Evolutionary conservation across 2,888 invertebrate species (phyloP), one percentile per base, ranked within the genome.

Genomic region (Apocheima hispidaria): DNA sequence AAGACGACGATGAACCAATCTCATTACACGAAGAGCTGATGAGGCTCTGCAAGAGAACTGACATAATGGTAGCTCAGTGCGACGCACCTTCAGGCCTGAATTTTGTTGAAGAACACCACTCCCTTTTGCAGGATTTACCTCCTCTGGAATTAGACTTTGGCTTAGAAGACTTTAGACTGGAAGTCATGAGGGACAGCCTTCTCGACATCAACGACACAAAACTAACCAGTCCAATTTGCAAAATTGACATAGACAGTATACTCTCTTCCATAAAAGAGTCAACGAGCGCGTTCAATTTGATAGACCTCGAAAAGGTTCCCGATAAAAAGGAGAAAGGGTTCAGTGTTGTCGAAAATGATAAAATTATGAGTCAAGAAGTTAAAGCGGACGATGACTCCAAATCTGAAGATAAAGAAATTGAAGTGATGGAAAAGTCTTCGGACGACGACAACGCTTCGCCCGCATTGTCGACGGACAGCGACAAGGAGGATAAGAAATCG

Each of bases 401-500:
- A 60, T 66, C 71, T 10, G 84, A 81, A 26, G 77, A 74, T 43
- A 84, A 81, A 63, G 86, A 84, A 49, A 79, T 69, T 51, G 90
- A 82, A 63, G 81, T 74, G 68, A 90, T 91, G 79, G 93, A 93
- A 62, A 94, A 94, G 72, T 93, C 93, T 0, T 94, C 94, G 0
- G 94, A 94, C 65, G 94, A 94, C 52, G 94, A 94, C 62, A 93
- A 89, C 62, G 80, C 87, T 2, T 92, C 93, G 33, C 92, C 92
- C 1, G 86, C 91, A 9, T 81, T 91, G 65, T 94, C 94, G 0
- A 86, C 93, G 0, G 94, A 94, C 73, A 94, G 94, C 71, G 94
- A 94, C 66, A 92, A 90, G 61, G 92, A 93, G 28, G 90, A 88
- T 53, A 92, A 85, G 77, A 90, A 82, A 79, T 79, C 71, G 56